A percentile compares a stretch with the other conserved stretches of the same genome.
Evolutionary conservation across 1,140 invertebrate genomes (phyloP).

Genomic region (Nilaparvata lugens): DNA sequence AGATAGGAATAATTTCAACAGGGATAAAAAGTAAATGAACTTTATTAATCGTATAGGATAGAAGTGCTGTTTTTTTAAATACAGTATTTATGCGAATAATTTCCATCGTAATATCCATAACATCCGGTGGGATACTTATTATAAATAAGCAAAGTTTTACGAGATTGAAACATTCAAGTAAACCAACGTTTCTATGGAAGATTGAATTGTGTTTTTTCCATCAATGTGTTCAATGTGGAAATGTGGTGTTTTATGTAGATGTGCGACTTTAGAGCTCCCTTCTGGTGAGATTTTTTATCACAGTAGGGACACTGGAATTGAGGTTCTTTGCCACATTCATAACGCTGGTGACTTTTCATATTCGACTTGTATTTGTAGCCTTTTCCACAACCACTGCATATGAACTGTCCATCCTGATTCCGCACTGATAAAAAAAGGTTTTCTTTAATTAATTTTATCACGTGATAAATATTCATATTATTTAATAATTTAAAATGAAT

Average conservation of each 20-base stretch:
- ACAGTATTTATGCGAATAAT: too few species aligned
- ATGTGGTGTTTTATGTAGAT: neutral
- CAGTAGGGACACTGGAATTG: neutral
- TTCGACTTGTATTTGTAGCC: neutral
- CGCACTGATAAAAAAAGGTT: too few species aligned
- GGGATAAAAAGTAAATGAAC: too few species aligned
- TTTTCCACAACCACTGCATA: neutral
- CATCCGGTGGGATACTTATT: too few species aligned
- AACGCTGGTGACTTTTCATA: neutral
- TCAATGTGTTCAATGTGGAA: neutral
- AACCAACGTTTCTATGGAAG: neutral
- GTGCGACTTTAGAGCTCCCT: slow-evolving; percentile 2
- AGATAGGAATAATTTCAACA: too few species aligned
- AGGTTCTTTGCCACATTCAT: slow-evolving; percentile 7
- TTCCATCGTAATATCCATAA: too few species aligned
- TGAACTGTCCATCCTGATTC: too few species aligned
- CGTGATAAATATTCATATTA: too few species aligned
- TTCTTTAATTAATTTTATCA: too few species aligned
- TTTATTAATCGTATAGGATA: too few species aligned
- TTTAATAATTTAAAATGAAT: too few species aligned
- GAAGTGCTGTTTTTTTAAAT: too few species aligned
- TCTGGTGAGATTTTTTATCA: neutral
- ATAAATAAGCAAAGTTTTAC: neutral
- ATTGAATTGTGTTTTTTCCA: neutral
- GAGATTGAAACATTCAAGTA: neutral